phyloP scores from a whole-genome alignment of 2,797 vertebrate genomes.

The Amniataba percoides region DNA sequence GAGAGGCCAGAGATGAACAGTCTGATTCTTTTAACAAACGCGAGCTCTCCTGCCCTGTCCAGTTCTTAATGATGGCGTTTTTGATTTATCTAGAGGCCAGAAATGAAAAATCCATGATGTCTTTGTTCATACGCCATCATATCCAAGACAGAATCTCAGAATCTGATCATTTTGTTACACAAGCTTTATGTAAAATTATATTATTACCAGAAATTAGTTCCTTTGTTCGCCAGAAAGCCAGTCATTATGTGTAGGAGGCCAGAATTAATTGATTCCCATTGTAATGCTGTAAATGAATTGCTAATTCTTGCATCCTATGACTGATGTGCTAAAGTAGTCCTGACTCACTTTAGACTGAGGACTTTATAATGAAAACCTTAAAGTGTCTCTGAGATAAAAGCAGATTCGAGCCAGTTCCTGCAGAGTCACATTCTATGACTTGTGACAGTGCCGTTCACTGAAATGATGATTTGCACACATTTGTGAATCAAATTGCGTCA shows the following conservation, averaged over 20 bases:
- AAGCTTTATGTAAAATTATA: background rate
- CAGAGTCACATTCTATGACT: background rate
- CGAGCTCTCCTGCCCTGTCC: slow-evolving; percentile 32
- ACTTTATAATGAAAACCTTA: slow-evolving; percentile 23
- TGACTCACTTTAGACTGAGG: slow-evolving; percentile 38
- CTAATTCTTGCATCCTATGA: slow-evolving; percentile 33
- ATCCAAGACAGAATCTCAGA: background rate
- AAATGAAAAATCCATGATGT: slow-evolving; percentile 5
- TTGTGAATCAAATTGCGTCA: slow-evolving; percentile 4
- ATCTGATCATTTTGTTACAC: background rate
- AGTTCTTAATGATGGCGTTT: slow-evolving; percentile 8
- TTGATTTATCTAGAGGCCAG: background rate
- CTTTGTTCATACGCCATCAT: background rate
- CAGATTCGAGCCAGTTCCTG: background rate
- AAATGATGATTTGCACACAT: background rate
- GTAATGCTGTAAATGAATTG: slow-evolving; percentile 21
- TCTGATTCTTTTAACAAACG: slow-evolving; percentile 49
- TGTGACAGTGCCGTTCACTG: background rate
- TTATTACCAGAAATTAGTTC: background rate
- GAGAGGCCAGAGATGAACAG: slow-evolving; percentile 37
- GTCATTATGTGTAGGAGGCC: background rate
- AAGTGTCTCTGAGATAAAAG: slow-evolving; percentile 5
- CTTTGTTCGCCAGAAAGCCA: slow-evolving; percentile 1
- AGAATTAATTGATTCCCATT: slow-evolving; percentile 17
- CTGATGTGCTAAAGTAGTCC: slow-evolving; percentile 4